Evolutionary conservation across 2,888 invertebrate species (phyloP).

Genomic region (Fabriciana adippe): DNA sequence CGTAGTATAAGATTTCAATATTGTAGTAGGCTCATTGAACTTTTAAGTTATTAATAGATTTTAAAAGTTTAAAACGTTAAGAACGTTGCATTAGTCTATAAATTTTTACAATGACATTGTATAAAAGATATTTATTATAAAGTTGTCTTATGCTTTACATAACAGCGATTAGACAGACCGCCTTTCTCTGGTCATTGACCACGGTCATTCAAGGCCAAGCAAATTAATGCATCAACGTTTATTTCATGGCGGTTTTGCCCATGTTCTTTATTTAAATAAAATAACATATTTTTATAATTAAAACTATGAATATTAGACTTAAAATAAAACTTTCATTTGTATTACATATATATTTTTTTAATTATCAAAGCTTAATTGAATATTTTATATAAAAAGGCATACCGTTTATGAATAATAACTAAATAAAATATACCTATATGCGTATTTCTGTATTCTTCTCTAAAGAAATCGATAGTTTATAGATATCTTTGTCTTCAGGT

Average conservation of each 20-base stretch:
- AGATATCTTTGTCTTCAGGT: constrained; percentile 11
- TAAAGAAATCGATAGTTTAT: neutral
- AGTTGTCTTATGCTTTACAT: constrained; percentile 33
- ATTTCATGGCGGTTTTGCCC: constrained; percentile 10
- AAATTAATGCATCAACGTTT: constrained; percentile 17
- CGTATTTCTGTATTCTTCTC: no score
- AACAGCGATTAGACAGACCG: constrained; percentile 39
- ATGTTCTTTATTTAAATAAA: constrained; percentile 1
- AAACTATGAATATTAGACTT: no score
- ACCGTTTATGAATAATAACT: no score
- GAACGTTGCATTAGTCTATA: constrained; percentile 4
- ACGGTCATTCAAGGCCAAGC: constrained; percentile 41
- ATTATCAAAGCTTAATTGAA: no score
- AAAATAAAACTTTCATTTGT: no score
- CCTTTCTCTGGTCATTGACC: constrained; percentile 46
- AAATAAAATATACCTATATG: no score
- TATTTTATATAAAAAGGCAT: no score
- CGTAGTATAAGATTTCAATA: no score
- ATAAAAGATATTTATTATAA: constrained; percentile 16
- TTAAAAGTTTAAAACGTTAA: neutral
- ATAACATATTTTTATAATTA: neutral
- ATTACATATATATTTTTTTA: no score
- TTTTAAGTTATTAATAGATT: no score
- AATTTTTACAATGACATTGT: constrained; percentile 17
- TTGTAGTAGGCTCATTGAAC: no score